These are phyloP conservation scores for Phalacrocorax pelagicus DNA, from an alignment of 2,113 vertebrate species.

Conservation along the genomic window DNA sequence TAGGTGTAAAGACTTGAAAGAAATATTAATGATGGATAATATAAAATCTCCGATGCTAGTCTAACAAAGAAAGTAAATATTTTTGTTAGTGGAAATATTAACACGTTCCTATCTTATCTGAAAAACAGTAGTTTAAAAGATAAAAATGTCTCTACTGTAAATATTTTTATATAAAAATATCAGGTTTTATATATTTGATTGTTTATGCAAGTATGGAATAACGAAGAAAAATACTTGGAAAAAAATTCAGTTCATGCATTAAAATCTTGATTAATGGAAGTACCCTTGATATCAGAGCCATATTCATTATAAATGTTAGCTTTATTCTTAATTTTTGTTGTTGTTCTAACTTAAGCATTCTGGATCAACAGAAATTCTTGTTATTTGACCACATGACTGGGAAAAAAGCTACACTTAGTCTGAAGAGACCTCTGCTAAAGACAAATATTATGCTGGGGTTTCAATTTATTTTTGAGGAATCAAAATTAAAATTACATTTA, in stretches of 20 bases:
- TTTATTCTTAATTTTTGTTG: background rate
- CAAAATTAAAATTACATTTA: background rate
- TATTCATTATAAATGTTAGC: background rate
- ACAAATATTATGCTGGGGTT: background rate
- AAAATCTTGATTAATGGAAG: background rate
- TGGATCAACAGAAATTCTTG: background rate
- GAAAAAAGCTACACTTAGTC: background rate
- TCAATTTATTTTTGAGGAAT: background rate
- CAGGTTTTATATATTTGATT: background rate
- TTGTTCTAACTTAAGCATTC: background rate
- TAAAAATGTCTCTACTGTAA: background rate
- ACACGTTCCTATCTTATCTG: background rate
- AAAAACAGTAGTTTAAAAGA: background rate
- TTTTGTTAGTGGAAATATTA: background rate
- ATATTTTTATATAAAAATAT: background rate
- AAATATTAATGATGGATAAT: background rate
- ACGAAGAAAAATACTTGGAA: background rate
- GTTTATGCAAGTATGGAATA: rapidly evolving
- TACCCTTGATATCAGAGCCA: background rate
- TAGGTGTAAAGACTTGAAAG: background rate
- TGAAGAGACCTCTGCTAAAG: background rate
- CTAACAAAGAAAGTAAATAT: background rate
- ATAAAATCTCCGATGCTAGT: background rate
- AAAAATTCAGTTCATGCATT: background rate
- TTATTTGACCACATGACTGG: background rate